These are phyloP conservation scores for Oceanodroma leucorhoa DNA, from an alignment of 2,797 vertebrate species.

Conservation along the genomic window DNA sequence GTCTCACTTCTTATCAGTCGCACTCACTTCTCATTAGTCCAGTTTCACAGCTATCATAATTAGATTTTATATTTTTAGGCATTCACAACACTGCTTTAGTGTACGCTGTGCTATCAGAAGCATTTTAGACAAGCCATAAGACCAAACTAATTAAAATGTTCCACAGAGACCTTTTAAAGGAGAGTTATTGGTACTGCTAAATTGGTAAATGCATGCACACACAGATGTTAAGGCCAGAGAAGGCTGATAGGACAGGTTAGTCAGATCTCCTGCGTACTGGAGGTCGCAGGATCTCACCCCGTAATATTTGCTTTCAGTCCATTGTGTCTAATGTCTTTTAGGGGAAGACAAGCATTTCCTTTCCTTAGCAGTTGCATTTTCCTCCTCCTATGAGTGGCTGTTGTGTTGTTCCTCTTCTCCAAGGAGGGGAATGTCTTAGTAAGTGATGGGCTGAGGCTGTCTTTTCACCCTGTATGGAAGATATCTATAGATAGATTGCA, in stretches of 20 bases:
- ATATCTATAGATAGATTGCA: background rate
- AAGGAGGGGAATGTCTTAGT: background rate
- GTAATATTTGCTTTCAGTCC: background rate
- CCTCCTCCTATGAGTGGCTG: background rate
- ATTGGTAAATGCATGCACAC: background rate
- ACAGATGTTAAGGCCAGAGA: background rate
- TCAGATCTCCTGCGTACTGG: background rate
- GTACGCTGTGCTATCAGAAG: background rate
- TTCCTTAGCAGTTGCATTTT: background rate
- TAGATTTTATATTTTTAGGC: conserved; percentile 48
- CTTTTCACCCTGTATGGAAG: background rate
- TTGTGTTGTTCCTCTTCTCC: background rate
- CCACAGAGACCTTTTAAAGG: background rate
- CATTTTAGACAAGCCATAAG: conserved; percentile 11
- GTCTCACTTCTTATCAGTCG: conserved; percentile 40
- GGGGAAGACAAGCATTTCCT: background rate
- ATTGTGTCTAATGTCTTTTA: background rate
- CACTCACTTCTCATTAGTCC: background rate
- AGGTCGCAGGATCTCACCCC: background rate
- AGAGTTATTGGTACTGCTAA: background rate
- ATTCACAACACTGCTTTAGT: background rate
- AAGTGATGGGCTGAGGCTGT: background rate
- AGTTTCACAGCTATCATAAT: conserved; percentile 28
- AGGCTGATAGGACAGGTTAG: background rate
- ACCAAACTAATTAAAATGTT: conserved; percentile 55